phyloP scores from a whole-genome alignment of 2,113 vertebrate genomes.

The Phaethon lepturus region DNA sequence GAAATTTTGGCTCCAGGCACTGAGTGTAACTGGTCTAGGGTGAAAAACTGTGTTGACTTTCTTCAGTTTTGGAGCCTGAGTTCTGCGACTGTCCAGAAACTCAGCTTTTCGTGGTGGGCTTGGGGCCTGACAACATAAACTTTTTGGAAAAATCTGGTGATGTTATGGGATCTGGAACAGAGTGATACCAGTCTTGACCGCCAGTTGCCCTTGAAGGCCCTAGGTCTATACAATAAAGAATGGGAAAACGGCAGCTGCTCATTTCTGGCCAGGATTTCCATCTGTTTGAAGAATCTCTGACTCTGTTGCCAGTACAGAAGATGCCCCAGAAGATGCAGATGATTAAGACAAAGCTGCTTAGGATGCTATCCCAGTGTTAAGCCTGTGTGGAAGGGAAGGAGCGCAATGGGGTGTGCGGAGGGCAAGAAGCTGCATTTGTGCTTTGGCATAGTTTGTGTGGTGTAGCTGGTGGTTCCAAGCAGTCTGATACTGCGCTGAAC shows the following conservation, averaged over 20 bases:
- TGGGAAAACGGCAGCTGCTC: neutral
- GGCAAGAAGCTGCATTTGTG: neutral
- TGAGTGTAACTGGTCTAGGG: neutral
- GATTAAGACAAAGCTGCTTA: neutral
- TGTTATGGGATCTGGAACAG: neutral
- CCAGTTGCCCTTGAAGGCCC: neutral
- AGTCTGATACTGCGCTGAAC: neutral
- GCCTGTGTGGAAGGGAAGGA: neutral
- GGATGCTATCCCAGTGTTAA: neutral
- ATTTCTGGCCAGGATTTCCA: neutral
- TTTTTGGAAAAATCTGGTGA: rapidly evolving
- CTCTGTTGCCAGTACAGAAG: neutral
- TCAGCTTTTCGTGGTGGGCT: neutral
- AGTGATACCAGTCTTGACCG: neutral
- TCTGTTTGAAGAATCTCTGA: neutral
- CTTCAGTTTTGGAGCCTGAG: neutral
- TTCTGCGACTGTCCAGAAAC: neutral
- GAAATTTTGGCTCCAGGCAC: neutral
- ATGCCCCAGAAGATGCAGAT: neutral
- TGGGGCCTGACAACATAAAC: neutral
- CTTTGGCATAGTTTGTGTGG: neutral
- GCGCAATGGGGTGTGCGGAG: neutral
- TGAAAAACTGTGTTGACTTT: neutral
- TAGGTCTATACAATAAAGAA: neutral
- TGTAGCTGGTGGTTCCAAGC: neutral